These are phyloP conservation scores for Pseudoips prasinana DNA, from an alignment of 2,888 invertebrate species.

Conservation along the genomic window DNA sequence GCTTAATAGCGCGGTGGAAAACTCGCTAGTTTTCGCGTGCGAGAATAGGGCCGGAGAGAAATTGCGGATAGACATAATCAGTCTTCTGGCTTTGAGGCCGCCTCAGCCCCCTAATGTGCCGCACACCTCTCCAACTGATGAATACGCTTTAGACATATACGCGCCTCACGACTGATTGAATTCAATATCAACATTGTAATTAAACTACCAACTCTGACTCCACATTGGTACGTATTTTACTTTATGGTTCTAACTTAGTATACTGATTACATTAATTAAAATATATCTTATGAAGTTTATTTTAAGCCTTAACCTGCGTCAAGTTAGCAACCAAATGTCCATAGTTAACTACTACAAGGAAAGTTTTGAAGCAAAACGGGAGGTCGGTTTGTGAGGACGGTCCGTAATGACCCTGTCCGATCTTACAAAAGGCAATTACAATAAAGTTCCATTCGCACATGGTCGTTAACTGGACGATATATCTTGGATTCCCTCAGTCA, in stretches of 20 bases:
- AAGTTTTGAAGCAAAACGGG: conserved; percentile 66
- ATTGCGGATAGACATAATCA: conserved; percentile 82
- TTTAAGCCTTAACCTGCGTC: conserved; percentile 19
- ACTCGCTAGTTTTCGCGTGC: conserved; percentile 82
- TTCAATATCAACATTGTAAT: conserved; percentile 50
- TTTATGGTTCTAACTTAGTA: too few species aligned
- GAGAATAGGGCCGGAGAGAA: conserved; percentile 79
- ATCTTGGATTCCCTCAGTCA: conserved; percentile 72
- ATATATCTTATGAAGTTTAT: conserved; percentile 18
- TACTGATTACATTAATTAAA: too few species aligned
- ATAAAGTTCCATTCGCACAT: conserved; percentile 80
- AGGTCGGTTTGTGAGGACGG: conserved; percentile 66
- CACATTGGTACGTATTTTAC: not conserved
- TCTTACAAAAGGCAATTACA: conserved; percentile 82
- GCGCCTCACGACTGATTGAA: conserved; percentile 53
- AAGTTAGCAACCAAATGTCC: conserved; percentile 26
- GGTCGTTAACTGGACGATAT: conserved; percentile 80
- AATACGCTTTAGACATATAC: conserved; percentile 65
- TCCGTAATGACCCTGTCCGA: conserved; percentile 77
- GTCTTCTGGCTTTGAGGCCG: conserved; percentile 82
- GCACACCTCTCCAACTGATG: conserved; percentile 73
- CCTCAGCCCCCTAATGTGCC: conserved; percentile 74
- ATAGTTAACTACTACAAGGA: conserved; percentile 52
- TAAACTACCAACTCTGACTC: conserved; percentile 21
- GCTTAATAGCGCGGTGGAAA: conserved; percentile 82